A percentile compares a stretch with the other conserved stretches of the same genome.
Evolutionary conservation across 2,113 vertebrate genomes (phyloP).

Genomic region (Pyxicephalus adspersus): DNA sequence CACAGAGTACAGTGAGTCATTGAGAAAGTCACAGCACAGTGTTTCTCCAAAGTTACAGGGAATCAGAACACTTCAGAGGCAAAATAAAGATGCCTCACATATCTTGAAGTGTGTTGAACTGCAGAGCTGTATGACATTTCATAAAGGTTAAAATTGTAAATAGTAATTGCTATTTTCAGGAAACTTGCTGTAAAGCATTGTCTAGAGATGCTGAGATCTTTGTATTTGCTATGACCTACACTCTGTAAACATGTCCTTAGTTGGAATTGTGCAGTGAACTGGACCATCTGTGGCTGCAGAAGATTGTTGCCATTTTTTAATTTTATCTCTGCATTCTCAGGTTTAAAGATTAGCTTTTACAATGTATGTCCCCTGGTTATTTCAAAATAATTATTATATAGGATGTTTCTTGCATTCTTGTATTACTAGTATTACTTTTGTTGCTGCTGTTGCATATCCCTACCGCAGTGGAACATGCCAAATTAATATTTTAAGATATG

Average conservation of each 20-base stretch:
- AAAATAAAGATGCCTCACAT: slow-evolving; percentile 44
- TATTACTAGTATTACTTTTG: too few species aligned
- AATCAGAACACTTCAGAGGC: slow-evolving; percentile 9
- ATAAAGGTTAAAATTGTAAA: slow-evolving; percentile 57
- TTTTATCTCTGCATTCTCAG: not conserved
- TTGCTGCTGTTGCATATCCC: too few species aligned
- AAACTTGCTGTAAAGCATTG: slow-evolving; percentile 48
- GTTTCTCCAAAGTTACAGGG: not conserved
- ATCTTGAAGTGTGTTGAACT: slow-evolving; percentile 37
- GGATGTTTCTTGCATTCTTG: too few species aligned
- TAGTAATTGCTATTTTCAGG: slow-evolving; percentile 52
- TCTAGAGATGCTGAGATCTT: slow-evolving; percentile 38
- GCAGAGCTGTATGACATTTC: slow-evolving; percentile 49
- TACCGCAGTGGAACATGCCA: too few species aligned
- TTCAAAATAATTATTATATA: too few species aligned
- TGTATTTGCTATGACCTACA: slow-evolving; percentile 52
- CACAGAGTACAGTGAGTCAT: slow-evolving; percentile 29
- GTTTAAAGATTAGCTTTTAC: not conserved
- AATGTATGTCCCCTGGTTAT: too few species aligned
- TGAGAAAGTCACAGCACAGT: slow-evolving; percentile 26
- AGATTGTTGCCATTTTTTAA: slow-evolving; percentile 13
- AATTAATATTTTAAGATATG: too few species aligned
- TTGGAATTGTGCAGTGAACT: slow-evolving; percentile 45
- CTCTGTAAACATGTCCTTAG: slow-evolving; percentile 37
- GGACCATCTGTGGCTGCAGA: not conserved